These are phyloP conservation scores for Pycnomerus fuliginosus DNA, from an alignment of 2,888 invertebrate species.

Conservation along the genomic window DNA sequence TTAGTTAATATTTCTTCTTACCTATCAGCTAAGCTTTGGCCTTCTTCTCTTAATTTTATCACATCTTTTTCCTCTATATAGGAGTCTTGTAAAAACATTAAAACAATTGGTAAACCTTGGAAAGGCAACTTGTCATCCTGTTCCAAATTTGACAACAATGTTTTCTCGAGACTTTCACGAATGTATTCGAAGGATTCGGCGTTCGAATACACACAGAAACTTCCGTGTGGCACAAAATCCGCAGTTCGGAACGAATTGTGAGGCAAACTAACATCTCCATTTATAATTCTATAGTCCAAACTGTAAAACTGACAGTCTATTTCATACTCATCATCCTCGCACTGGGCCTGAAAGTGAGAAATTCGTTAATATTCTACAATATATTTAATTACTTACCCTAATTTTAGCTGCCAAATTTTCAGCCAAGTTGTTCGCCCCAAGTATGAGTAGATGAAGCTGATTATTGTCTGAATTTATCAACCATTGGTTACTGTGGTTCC, in stretches of 20 bases:
- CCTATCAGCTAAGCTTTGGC: slow-evolving; percentile 87
- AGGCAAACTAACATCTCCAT: slow-evolving; percentile 78
- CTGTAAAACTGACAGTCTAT: slow-evolving; percentile 78
- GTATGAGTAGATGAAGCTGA: slow-evolving; percentile 82
- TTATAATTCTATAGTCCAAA: slow-evolving; percentile 82
- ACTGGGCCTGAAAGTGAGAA: slow-evolving; percentile 63
- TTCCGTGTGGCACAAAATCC: slow-evolving; percentile 88
- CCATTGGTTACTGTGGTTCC: slow-evolving; percentile 66
- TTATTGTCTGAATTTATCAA: slow-evolving; percentile 65
- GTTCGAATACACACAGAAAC: slow-evolving; percentile 88
- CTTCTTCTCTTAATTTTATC: slow-evolving; percentile 83
- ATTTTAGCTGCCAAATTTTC: slow-evolving; percentile 86
- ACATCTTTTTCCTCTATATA: slow-evolving; percentile 81
- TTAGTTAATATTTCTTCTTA: slow-evolving; percentile 39
- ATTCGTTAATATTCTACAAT: neutral
- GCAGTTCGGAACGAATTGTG: slow-evolving; percentile 80
- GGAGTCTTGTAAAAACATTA: slow-evolving; percentile 86
- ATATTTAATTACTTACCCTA: slow-evolving; percentile 53
- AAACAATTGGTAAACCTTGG: slow-evolving; percentile 83
- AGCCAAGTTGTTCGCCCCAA: slow-evolving; percentile 84
- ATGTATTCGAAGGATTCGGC: slow-evolving; percentile 91
- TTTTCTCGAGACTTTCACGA: slow-evolving; percentile 86
- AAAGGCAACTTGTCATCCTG: slow-evolving; percentile 86
- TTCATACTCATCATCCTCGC: slow-evolving; percentile 83
- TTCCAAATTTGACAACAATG: slow-evolving; percentile 83